phyloP scores from a whole-genome alignment of 2,888 invertebrate genomes.

The Drosophila eohydei region DNA sequence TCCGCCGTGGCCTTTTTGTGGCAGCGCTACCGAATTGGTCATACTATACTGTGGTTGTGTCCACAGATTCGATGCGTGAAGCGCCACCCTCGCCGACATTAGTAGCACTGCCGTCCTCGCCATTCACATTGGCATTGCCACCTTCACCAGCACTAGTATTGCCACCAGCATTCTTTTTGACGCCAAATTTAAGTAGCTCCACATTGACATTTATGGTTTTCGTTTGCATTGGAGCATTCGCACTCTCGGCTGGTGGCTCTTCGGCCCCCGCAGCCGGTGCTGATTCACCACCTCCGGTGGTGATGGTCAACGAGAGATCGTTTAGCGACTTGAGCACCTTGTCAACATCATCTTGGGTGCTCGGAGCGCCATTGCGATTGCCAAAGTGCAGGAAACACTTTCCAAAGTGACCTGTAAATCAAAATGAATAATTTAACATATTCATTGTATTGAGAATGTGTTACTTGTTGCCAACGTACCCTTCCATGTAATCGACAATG shows the following conservation, averaged over 20 bases:
- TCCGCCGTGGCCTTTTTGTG: conserved; percentile 82
- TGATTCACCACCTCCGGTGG: conserved; percentile 57
- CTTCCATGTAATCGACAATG: conserved; percentile 91
- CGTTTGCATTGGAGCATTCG: conserved; percentile 61
- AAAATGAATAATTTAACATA: neutral
- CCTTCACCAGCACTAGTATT: conserved; percentile 68
- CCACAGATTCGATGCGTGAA: conserved; percentile 83
- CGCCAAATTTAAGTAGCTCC: conserved; percentile 80
- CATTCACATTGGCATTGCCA: conserved; percentile 61
- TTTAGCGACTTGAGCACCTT: conserved; percentile 83
- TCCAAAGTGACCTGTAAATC: conserved; percentile 87
- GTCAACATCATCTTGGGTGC: conserved; percentile 83
- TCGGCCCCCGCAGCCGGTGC: conserved; percentile 62
- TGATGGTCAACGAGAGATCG: conserved; percentile 82
- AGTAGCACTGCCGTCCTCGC: conserved; percentile 48
- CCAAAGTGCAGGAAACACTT: conserved; percentile 91
- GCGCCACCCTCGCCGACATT: conserved; percentile 61
- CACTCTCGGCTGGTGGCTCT: conserved; percentile 55
- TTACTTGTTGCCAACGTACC: conserved; percentile 74
- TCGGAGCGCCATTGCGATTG: conserved; percentile 86
- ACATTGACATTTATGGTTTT: conserved; percentile 81
- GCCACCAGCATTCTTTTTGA: conserved; percentile 61
- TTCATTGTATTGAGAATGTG: neutral
- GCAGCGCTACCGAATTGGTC: conserved; percentile 77
- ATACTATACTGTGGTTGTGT: conserved; percentile 85